Conservation (phyloP, 2,888 invertebrate species). For the Formica aserva region DNA sequence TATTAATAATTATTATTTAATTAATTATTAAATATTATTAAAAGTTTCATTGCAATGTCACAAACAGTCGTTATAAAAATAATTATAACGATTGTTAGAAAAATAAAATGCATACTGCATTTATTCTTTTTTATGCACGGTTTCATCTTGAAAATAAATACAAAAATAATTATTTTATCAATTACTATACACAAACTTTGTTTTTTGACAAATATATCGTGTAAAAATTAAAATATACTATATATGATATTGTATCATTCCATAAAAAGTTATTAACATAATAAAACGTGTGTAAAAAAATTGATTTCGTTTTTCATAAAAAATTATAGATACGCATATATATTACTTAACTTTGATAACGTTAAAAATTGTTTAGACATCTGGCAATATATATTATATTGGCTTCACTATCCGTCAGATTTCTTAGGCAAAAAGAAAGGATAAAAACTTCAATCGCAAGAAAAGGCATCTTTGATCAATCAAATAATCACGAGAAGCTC, state of each 20-base stretch:
- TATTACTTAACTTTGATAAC: not conserved
- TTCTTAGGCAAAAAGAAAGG: not conserved
- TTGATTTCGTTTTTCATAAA: not conserved
- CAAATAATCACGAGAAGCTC: not conserved
- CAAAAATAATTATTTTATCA: conserved; percentile 6
- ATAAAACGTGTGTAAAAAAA: not conserved
- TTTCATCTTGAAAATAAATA: not conserved
- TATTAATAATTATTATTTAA: not conserved
- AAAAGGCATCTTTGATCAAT: not conserved
- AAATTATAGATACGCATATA: not conserved
- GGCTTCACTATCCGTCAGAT: not conserved
- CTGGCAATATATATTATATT: not conserved
- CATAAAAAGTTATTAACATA: not conserved
- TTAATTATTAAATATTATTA: not conserved
- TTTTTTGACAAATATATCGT: not conserved
- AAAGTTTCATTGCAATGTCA: not conserved
- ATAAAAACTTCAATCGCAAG: not conserved
- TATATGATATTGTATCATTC: not conserved
- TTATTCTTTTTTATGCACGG: not conserved
- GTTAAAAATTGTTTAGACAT: not conserved
- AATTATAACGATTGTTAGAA: not conserved
- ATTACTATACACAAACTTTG: not conserved
- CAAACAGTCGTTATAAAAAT: not conserved
- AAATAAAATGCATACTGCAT: not conserved
- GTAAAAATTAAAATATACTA: not conserved